Conservation (phyloP, 2,888 invertebrate species). For the Ochropleura plecta region DNA sequence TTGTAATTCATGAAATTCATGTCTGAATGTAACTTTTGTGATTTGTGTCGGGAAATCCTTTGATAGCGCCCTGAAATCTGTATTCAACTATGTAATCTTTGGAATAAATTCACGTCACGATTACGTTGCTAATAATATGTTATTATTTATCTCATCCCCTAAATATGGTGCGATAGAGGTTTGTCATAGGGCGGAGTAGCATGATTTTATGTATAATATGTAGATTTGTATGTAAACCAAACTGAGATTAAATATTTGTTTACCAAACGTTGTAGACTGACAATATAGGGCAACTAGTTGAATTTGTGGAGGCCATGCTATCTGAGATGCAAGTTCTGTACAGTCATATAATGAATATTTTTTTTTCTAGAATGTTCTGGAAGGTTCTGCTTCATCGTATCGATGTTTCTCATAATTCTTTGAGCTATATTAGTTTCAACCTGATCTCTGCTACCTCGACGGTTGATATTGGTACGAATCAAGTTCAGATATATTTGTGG, state of each 20-base stretch:
- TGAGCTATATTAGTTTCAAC: neutral
- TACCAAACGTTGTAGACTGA: constrained; percentile 2
- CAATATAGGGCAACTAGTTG: neutral
- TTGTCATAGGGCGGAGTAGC: constrained; percentile 5
- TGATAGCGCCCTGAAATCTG: constrained; percentile 26
- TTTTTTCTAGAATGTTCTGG: neutral
- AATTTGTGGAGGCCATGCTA: neutral
- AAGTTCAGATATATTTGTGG: neutral
- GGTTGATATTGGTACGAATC: too few species aligned
- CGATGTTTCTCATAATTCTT: neutral
- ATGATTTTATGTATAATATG: neutral
- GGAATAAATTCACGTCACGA: constrained; percentile 13
- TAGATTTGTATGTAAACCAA: constrained; percentile 2
- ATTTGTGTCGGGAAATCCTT: constrained; percentile 4
- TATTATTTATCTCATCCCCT: constrained; percentile 14
- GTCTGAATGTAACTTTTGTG: constrained; percentile 24
- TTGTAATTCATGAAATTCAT: constrained; percentile 33
- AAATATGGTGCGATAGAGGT: constrained; percentile 6
- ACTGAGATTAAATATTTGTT: constrained; percentile 21
- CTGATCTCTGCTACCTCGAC: neutral
- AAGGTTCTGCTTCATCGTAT: neutral
- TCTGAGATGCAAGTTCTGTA: constrained; percentile 4
- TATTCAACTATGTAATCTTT: constrained; percentile 7
- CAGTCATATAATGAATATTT: neutral
- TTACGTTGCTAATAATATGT: constrained; percentile 11